Percentiles rank a stretch among this genome's conserved stretches.
phyloP scores from a whole-genome alignment of 2,113 vertebrate genomes.

The Myocastor coypus region DNA sequence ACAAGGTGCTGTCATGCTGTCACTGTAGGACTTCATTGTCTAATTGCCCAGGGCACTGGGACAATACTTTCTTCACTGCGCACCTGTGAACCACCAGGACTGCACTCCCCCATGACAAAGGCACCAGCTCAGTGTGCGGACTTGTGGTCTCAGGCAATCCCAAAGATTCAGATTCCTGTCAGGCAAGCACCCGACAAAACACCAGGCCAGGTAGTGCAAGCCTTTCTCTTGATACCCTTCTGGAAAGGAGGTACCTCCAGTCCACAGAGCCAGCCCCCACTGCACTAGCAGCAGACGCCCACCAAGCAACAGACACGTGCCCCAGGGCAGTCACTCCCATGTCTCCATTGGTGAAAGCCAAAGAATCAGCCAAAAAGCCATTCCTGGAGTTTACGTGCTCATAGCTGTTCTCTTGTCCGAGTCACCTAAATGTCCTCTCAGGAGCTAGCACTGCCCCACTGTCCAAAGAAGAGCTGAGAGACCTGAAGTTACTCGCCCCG shows the following conservation, averaged over 20 bases:
- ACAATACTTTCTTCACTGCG: constrained; percentile 64
- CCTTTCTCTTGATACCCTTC: background rate
- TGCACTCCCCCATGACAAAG: background rate
- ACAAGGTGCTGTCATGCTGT: background rate
- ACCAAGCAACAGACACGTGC: background rate
- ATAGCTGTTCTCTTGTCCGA: background rate
- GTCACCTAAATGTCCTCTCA: background rate
- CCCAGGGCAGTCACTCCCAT: background rate
- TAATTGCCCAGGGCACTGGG: constrained; percentile 59
- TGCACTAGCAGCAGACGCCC: background rate
- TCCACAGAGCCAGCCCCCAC: background rate
- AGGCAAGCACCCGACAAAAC: background rate
- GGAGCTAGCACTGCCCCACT: background rate
- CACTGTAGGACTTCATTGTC: constrained; percentile 64
- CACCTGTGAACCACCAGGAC: background rate
- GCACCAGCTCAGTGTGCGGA: background rate
- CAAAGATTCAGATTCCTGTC: background rate
- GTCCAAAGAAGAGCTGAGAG: constrained; percentile 44
- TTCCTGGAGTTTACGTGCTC: background rate
- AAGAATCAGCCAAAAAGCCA: background rate
- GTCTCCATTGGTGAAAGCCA: background rate
- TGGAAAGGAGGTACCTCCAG: background rate
- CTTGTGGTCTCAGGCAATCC: background rate
- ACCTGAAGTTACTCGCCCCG: background rate
- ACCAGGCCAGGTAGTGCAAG: too few species aligned